phyloP scores from a whole-genome alignment of 1,140 invertebrate genomes.

The Patella vulgata region DNA sequence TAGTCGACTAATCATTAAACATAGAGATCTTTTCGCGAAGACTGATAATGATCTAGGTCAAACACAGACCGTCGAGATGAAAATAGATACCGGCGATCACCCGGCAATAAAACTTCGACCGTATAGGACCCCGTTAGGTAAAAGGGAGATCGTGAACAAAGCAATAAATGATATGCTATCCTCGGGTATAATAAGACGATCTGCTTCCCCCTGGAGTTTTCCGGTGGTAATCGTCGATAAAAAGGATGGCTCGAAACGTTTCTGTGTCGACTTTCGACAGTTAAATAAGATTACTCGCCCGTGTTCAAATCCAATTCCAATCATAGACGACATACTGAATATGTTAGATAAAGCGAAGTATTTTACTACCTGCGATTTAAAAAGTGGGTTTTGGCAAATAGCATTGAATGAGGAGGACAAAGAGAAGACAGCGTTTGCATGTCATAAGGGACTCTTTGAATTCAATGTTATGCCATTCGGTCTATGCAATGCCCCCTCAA shows the following conservation, averaged over 20 bases:
- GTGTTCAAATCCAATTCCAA: conserved; percentile 40
- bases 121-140: conserved; percentile 17
- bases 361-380: conserved; percentile 39
- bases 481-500: conserved; percentile 25
- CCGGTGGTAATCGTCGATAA: conserved; percentile 49
- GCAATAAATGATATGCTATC: conserved; percentile 26
- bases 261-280: conserved; percentile 47
- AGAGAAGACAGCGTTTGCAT: conserved; percentile 56
- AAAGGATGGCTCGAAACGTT: conserved; percentile 33
- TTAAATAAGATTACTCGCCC: conserved; percentile 41
- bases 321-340: conserved; percentile 45
- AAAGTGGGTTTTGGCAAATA: conserved; percentile 63
- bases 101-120: conserved; percentile 24
- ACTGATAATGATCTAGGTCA: no score
- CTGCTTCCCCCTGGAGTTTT: conserved; percentile 36
- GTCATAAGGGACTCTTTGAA: conserved; percentile 24
- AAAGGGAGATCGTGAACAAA: conserved; percentile 17
- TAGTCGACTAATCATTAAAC: no score
- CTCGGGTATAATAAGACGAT: conserved; percentile 30
- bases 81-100: conserved; percentile 28
- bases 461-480: conserved; percentile 38
- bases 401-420: conserved; percentile 46
- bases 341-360: conserved; percentile 27
- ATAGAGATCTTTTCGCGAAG: no score
- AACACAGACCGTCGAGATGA: conserved; percentile 26